Conservation (phyloP, 1,140 invertebrate species). For the Megathymus violae region DNA sequence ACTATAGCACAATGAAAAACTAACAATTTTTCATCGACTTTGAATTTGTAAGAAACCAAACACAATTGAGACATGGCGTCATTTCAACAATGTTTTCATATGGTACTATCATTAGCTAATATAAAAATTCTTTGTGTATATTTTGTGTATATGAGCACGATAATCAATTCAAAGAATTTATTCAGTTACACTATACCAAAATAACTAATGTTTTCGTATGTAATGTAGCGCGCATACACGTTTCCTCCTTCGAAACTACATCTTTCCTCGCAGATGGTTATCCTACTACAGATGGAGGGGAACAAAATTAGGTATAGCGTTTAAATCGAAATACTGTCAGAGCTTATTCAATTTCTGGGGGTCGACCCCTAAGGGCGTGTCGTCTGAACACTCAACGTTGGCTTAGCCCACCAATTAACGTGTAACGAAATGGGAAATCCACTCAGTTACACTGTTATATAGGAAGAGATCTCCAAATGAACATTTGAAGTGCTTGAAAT, state of each 20-base stretch:
- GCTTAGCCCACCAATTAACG: constrained; percentile 53
- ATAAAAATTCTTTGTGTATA: no score
- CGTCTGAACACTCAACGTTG: constrained; percentile 30
- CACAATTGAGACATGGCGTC: no score
- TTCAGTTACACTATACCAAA: no score
- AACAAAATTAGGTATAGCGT: constrained; percentile 58
- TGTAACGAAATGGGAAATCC: constrained; percentile 50
- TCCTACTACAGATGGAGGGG: constrained; percentile 12
- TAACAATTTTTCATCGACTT: no score
- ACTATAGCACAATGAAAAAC: no score
- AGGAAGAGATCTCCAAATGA: constrained; percentile 24
- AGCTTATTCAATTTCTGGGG: constrained; percentile 70
- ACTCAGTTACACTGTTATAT: constrained; percentile 43
- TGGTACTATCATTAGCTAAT: no score
- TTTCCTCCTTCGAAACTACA: neutral
- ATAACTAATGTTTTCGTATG: no score
- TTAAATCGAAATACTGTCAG: constrained; percentile 68
- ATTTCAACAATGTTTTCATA: no score
- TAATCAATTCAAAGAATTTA: no score
- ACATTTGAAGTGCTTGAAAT: constrained; percentile 5
- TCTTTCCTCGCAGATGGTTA: neutral
- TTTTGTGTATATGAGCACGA: no score
- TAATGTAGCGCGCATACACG: no score
- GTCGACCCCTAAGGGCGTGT: constrained; percentile 51
- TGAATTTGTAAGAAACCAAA: no score